phyloP scores from a whole-genome alignment of 2,113 vertebrate genomes.

The Beaufortia kweichowensis region DNA sequence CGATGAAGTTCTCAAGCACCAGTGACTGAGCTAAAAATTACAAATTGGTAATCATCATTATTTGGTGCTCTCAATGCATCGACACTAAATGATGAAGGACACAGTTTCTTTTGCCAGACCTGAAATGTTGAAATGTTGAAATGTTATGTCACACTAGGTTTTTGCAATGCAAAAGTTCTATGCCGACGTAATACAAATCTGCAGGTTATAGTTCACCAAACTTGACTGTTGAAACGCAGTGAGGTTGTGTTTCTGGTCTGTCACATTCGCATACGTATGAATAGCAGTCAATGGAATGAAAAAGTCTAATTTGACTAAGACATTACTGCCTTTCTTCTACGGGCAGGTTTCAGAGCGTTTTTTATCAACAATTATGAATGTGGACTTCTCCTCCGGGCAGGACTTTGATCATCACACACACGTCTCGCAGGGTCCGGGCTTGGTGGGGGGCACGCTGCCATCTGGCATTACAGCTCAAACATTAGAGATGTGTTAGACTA shows the following conservation, averaged over 20 bases:
- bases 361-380: conserved; percentile 1
- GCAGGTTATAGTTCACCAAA: no score
- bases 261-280: no score
- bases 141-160: no score
- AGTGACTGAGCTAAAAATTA: background rate
- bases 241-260: no score
- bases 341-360: conserved; percentile 9
- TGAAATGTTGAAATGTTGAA: background rate
- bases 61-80: background rate
- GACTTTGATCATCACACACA: conserved; percentile 37
- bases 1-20: background rate
- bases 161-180: no score
- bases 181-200: no score
- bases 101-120: background rate
- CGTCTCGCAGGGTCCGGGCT: conserved; percentile 9
- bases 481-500: conserved; percentile 28
- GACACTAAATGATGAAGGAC: background rate
- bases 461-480: conserved; percentile 19
- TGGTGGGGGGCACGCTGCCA: conserved; percentile 23
- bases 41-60: background rate
- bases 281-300: no score
- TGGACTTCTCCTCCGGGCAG: conserved; percentile 23
- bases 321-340: background rate
- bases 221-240: no score
- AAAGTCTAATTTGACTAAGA: no score